These are phyloP conservation scores for Sphaeridia pumilis DNA, from an alignment of 2,888 invertebrate species.

Conservation along the genomic window DNA sequence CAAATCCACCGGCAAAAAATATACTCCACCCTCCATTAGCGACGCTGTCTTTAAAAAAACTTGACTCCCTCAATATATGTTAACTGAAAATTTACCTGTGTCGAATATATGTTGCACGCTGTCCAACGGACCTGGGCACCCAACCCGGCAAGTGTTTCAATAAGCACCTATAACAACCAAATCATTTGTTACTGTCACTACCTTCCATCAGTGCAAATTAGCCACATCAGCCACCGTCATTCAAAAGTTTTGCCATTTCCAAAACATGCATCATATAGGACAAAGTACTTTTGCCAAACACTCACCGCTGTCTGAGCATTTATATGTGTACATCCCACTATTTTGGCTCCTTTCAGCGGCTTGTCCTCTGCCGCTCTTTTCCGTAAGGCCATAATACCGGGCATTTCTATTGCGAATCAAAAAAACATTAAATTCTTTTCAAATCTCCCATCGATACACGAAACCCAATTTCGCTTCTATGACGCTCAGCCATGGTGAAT, in stretches of 20 bases:
- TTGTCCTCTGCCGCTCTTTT: slow-evolving; percentile 86
- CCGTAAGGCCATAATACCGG: slow-evolving; percentile 88
- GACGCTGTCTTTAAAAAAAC: too few species aligned
- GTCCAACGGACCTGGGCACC: slow-evolving; percentile 76
- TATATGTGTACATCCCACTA: slow-evolving; percentile 95
- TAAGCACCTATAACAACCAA: slow-evolving; percentile 60
- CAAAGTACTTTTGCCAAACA: neutral
- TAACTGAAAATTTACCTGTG: slow-evolving; percentile 65
- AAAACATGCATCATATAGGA: neutral
- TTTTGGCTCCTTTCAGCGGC: slow-evolving; percentile 87
- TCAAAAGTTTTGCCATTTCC: slow-evolving; percentile 15
- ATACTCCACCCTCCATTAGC: too few species aligned
- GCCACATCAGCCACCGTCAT: too few species aligned
- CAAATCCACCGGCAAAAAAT: too few species aligned
- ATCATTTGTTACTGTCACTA: too few species aligned
- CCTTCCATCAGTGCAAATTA: too few species aligned
- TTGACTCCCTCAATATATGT: too few species aligned
- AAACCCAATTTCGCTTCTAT: slow-evolving; percentile 1
- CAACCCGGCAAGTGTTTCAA: slow-evolving; percentile 75
- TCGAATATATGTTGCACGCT: slow-evolving; percentile 95
- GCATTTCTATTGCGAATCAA: slow-evolving; percentile 63
- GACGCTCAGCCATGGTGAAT: too few species aligned
- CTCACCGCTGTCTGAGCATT: slow-evolving; percentile 90
- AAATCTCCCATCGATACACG: slow-evolving; percentile 1
- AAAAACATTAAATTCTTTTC: too few species aligned